phyloP scores from a whole-genome alignment of 2,797 vertebrate species.

The Scolopax rusticola region DNA sequence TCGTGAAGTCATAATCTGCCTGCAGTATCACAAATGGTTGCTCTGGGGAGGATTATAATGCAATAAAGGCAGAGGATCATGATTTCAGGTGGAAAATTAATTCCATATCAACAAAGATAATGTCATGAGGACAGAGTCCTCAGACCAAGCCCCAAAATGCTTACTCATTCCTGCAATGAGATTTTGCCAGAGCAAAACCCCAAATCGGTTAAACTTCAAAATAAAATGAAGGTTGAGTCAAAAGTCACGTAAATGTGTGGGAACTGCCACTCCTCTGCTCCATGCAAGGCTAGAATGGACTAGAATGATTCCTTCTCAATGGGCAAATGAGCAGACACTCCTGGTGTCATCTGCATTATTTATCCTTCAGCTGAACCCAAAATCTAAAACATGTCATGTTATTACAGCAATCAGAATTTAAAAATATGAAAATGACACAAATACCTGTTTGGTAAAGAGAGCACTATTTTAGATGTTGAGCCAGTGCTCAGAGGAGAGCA shows the following conservation, averaged over 20 bases:
- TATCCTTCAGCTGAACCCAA: background rate
- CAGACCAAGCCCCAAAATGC: conserved; percentile 13
- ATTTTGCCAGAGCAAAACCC: background rate
- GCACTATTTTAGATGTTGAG: background rate
- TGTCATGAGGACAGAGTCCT: background rate
- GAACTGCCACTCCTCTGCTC: background rate
- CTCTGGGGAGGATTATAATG: conserved; percentile 58
- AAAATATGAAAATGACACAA: background rate
- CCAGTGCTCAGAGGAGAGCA: background rate
- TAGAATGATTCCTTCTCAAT: background rate
- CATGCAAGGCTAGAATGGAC: background rate
- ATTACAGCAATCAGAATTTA: background rate
- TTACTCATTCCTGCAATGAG: conserved; percentile 24
- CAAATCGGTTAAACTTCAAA: background rate
- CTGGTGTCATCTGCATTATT: background rate
- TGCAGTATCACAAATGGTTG: conserved; percentile 40
- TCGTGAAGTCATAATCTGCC: conserved; percentile 70
- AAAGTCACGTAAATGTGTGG: background rate
- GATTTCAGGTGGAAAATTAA: conserved; percentile 60
- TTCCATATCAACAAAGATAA: conserved; percentile 4
- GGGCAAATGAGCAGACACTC: background rate
- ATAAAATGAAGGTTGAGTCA: background rate
- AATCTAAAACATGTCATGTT: background rate
- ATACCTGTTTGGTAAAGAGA: background rate
- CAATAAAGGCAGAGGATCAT: conserved; percentile 29